Conservation (phyloP, 2,113 vertebrate species). For the Hippocampus barbouri region DNA sequence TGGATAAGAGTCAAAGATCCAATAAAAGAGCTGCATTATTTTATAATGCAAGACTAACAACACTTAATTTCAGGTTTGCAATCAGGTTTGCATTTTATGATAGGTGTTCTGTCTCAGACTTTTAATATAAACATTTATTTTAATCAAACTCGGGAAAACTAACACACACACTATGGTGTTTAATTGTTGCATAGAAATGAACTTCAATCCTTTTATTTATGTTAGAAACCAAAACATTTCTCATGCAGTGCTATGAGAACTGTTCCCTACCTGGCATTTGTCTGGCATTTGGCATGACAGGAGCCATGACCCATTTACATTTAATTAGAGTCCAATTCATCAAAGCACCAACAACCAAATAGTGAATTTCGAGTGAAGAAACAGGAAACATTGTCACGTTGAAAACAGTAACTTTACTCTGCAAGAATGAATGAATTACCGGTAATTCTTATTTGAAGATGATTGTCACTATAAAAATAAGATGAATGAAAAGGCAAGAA, state of each 20-base stretch:
- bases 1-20: neutral
- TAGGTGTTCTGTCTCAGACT: too few species aligned
- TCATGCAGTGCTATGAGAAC: neutral
- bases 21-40: neutral
- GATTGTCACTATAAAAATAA: too few species aligned
- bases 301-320: constrained; percentile 13
- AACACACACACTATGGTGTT: neutral
- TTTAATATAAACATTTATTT: neutral
- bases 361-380: neutral
- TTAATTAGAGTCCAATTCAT: constrained; percentile 18
- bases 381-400: neutral
- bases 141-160: neutral
- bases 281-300: neutral
- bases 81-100: neutral
- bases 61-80: neutral
- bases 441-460: too few species aligned
- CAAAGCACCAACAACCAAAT: constrained; percentile 7
- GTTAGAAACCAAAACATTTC: neutral
- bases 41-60: neutral
- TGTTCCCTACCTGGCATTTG: neutral
- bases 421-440: neutral
- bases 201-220: neutral
- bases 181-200: neutral
- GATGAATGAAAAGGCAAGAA: constrained; percentile 2
- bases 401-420: neutral